Conservation (phyloP, 1,140 invertebrate species). For the Laupala kohalensis region DNA sequence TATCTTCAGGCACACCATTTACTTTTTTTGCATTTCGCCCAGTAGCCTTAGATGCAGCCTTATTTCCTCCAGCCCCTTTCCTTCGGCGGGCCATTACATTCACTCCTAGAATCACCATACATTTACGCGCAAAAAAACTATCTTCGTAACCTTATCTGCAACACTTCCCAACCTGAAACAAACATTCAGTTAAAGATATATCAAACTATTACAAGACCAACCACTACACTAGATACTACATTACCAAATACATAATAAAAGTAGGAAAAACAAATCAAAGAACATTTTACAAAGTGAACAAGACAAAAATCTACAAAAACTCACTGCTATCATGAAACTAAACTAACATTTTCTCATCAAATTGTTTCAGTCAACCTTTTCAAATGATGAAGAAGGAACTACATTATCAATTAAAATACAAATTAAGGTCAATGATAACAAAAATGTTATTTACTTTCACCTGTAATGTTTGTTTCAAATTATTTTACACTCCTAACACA, state of each 20-base stretch:
- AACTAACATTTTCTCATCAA: background rate
- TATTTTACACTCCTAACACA: no score
- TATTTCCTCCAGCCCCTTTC: slow-evolving; percentile 9
- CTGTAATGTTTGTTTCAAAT: no score
- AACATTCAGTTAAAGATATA: background rate
- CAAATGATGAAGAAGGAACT: no score
- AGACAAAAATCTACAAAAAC: background rate
- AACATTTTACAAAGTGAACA: background rate
- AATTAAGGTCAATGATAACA: no score
- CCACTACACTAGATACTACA: background rate
- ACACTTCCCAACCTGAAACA: background rate
- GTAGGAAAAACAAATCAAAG: background rate
- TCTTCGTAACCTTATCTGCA: slow-evolving; percentile 1
- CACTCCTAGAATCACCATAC: slow-evolving; percentile 5
- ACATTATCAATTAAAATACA: no score
- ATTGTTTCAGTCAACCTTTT: no score
- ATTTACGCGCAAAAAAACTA: background rate
- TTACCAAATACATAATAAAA: background rate
- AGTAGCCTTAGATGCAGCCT: slow-evolving; percentile 1
- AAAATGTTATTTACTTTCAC: no score
- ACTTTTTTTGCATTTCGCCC: background rate
- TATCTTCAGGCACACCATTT: background rate
- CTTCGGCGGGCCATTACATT: slow-evolving; percentile 10
- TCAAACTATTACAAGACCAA: background rate
- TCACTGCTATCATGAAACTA: background rate